Evolutionary conservation across 2,113 vertebrate species (phyloP), one percentile per base, ranked within the genome.

Genomic region (Otocyon megalotis): DNA sequence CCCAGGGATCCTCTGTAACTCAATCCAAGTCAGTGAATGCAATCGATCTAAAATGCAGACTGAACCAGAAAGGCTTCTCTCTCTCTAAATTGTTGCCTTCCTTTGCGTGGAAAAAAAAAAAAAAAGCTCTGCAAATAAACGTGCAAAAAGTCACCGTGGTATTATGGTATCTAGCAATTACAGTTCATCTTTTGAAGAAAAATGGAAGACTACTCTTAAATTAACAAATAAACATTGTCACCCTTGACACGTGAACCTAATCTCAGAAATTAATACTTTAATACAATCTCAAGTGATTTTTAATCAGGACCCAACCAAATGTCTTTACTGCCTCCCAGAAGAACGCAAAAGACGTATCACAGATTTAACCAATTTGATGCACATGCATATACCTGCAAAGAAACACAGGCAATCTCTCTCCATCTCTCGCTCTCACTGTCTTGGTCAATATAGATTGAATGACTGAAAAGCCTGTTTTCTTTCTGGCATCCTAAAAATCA

Each of bases 251-350:
- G 62, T 28, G 11, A 91, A 91, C 26, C 85, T 65, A 88, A 62
- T 85, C 43, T 30, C 77, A 81, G 95, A 89, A 93, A 79, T 79
- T 58, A 84, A 94, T 63, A 56, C 53, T 88, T 96, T 26, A 71
- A 83, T 90, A 74, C 63, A 82, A 76, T 69, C 26, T 86, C 43
- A 86, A 89, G 22, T 53, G 43, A 96, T 88, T 92, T 96, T 90
- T 19, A 92, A 60, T 79, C 69, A 72, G 43, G 93, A 86, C 91
- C 53, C 28, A 67, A 86, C 8, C 19, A n/a, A 76, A 76, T 60
- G 26, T 53, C 89, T 93, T 6, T 7, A 74, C 81, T 58, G 32
- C 22, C 56, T 92, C 76, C 86, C 50, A 1, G 8, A 83, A 74
- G 32, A 32, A n/a, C 58, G 14, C 58, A 43, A 90, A 28, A 88